phyloP scores from a whole-genome alignment of 2,113 vertebrate species.

The Hemicordylus capensis region DNA sequence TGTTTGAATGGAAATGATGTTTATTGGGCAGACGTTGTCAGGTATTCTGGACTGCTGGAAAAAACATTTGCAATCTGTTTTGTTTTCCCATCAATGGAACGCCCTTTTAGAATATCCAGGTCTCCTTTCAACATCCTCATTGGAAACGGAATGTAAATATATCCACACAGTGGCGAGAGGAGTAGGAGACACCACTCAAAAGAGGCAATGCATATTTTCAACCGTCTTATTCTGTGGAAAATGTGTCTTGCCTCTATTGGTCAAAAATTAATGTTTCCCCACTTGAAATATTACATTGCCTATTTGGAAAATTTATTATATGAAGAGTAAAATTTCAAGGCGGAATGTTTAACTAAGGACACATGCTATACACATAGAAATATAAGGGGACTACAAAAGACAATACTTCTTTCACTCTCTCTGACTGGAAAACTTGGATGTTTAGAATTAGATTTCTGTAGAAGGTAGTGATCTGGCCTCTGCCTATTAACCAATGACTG shows the following conservation, averaged over 20 bases:
- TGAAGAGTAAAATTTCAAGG: neutral
- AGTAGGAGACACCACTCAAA: slow-evolving; percentile 8
- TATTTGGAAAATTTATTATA: neutral
- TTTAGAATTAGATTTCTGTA: neutral
- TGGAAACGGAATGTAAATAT: slow-evolving; percentile 9
- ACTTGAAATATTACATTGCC: slow-evolving; percentile 30
- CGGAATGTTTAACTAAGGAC: neutral
- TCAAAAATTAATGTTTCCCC: neutral
- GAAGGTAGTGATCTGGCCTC: neutral
- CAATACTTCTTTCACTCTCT: neutral
- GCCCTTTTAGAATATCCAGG: neutral
- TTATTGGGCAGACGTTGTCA: neutral
- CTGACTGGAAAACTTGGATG: too few species aligned
- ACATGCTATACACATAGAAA: neutral
- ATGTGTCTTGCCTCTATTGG: slow-evolving; percentile 16
- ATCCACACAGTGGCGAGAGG: neutral
- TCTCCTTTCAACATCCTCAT: neutral
- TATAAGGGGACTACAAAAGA: neutral
- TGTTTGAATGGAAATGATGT: slow-evolving; percentile 25
- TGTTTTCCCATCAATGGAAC: slow-evolving; percentile 33
- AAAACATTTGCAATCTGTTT: slow-evolving; percentile 13
- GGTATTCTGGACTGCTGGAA: slow-evolving; percentile 24
- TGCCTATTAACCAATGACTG: neutral
- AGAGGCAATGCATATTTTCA: too few species aligned
- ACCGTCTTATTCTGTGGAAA: slow-evolving; percentile 31